A percentile compares a stretch with the other conserved stretches of the same genome.
phyloP scores from a whole-genome alignment of 2,888 invertebrate species.

The Sthenelais limicola region DNA sequence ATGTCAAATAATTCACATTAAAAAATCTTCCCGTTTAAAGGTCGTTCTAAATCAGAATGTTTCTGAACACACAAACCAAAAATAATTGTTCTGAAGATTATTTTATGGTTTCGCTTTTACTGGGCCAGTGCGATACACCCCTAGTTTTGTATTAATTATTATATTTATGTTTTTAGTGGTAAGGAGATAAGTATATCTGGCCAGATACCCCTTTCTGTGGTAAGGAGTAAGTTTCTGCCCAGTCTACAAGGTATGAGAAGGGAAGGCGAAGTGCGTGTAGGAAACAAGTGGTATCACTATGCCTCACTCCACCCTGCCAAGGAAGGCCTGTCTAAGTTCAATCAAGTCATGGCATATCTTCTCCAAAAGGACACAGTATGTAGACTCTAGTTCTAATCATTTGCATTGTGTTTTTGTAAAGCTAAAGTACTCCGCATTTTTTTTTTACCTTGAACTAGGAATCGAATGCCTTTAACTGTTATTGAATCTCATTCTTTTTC shows the following conservation, averaged over 20 bases:
- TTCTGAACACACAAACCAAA: too few species aligned
- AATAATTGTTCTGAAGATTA: too few species aligned
- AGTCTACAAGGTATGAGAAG: conserved; percentile 2
- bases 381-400: too few species aligned
- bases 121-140: too few species aligned
- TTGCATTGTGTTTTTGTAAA: not conserved
- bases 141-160: too few species aligned
- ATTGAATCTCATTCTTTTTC: not conserved
- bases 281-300: conserved; percentile 34
- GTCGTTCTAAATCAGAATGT: too few species aligned
- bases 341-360: conserved; percentile 42
- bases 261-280: conserved; percentile 8
- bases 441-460: not conserved
- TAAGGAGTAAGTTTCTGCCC: conserved; percentile 30
- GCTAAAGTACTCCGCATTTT: not conserved
- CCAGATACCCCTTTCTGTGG: conserved; percentile 16
- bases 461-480: too few species aligned
- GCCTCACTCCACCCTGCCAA: conserved; percentile 37
- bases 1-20: too few species aligned
- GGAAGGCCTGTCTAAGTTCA: conserved; percentile 41
- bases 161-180: conserved; percentile 39
- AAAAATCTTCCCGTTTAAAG: too few species aligned
- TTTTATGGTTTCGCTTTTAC: too few species aligned
- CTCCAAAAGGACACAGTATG: conserved; percentile 33
- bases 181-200: conserved; percentile 13